phyloP scores from a whole-genome alignment of 2,113 vertebrate species.

The Shinisaurus crocodilurus region DNA sequence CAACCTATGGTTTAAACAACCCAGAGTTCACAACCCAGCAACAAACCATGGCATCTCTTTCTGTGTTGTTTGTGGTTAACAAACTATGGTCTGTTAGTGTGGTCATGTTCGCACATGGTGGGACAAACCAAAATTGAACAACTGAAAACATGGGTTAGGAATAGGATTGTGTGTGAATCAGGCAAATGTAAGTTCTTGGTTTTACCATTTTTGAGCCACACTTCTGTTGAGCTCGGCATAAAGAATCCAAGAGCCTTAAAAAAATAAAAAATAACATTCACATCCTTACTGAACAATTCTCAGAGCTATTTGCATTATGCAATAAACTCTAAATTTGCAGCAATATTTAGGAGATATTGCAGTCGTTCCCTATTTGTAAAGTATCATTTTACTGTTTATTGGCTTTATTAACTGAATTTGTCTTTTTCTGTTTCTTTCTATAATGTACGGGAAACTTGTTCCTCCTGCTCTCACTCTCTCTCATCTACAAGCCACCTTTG shows the following conservation, averaged over 20 bases:
- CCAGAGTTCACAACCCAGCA: too few relatives aligned
- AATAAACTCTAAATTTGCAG: constrained; percentile 41
- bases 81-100: too few relatives aligned
- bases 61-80: too few relatives aligned
- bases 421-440: constrained; percentile 57
- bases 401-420: constrained; percentile 57
- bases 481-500: constrained; percentile 37
- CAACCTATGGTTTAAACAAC: too few relatives aligned
- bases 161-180: background rate
- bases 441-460: constrained; percentile 57
- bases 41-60: too few relatives aligned
- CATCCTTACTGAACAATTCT: constrained; percentile 47
- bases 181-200: background rate
- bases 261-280: background rate
- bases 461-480: constrained; percentile 45
- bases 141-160: too few relatives aligned
- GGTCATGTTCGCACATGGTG: too few relatives aligned
- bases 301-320: constrained; percentile 23
- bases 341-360: constrained; percentile 42
- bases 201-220: background rate
- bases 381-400: constrained; percentile 43
- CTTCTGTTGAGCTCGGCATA: background rate
- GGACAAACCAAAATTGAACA: too few relatives aligned
- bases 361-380: constrained; percentile 38
- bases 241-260: background rate